Percentiles rank a stretch among this genome's conserved stretches.
Evolutionary conservation across 2,797 vertebrate genomes (phyloP).

Genomic region (Enoplosus armatus): DNA sequence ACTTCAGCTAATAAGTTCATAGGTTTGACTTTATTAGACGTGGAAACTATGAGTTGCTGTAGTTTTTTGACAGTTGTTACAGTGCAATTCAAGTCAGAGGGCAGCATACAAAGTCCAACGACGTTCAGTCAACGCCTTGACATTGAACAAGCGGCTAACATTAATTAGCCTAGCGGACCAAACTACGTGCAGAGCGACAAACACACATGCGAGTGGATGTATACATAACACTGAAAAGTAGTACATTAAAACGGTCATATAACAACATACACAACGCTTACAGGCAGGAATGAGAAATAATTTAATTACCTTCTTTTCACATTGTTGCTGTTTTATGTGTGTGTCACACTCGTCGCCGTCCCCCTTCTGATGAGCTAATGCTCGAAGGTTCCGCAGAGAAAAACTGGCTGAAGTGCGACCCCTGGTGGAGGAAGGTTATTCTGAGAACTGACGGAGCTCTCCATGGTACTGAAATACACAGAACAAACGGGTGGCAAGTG

Average conservation of each 20-base stretch:
- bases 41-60: background rate
- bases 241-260: background rate
- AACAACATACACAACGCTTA: background rate
- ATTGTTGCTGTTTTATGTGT: conserved; percentile 5
- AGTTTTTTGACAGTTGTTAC: background rate
- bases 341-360: conserved; percentile 68
- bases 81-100: background rate
- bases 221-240: background rate
- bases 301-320: conserved; percentile 57
- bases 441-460: conserved; percentile 63
- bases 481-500: rapidly evolving
- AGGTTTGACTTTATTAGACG: background rate
- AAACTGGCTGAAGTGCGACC: conserved; percentile 53
- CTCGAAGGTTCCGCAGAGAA: conserved; percentile 64
- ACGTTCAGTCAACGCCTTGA: conserved; percentile 14
- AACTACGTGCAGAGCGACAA: background rate
- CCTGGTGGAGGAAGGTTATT: conserved; percentile 52
- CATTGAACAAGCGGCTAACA: conserved; percentile 49
- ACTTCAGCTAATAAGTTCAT: background rate
- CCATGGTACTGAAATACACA: conserved; percentile 73
- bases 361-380: conserved; percentile 1
- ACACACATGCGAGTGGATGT: no score
- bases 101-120: rapidly evolving
- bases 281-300: background rate
- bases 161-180: background rate